A percentile compares a stretch with the other conserved stretches of the same genome.
phyloP scores from a whole-genome alignment of 2,113 vertebrate species.

The Trematocara macrostoma region DNA sequence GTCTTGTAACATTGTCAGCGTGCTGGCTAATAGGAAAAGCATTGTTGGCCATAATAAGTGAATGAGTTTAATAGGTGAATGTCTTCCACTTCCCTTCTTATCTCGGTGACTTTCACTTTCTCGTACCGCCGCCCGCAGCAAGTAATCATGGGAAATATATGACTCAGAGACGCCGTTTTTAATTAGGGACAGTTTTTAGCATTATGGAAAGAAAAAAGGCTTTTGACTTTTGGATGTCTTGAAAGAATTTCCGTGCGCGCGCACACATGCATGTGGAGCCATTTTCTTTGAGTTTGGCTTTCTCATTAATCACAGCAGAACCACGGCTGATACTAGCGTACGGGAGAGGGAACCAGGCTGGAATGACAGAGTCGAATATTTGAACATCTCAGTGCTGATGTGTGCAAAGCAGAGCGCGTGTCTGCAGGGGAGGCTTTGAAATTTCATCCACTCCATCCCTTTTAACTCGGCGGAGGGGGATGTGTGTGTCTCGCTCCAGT shows the following conservation, averaged over 20 bases:
- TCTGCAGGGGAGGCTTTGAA: constrained; percentile 75
- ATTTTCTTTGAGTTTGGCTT: constrained; percentile 12
- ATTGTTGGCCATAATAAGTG: constrained; percentile 48
- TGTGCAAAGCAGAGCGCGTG: constrained; percentile 61
- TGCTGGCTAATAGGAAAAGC: constrained; percentile 31
- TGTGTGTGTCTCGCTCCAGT: constrained; percentile 57
- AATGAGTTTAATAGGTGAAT: constrained; percentile 40
- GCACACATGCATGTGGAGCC: background rate
- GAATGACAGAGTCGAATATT: constrained; percentile 48
- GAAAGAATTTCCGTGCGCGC: background rate
- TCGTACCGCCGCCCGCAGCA: constrained; percentile 40
- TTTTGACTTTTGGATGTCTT: background rate
- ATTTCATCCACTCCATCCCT: constrained; percentile 68
- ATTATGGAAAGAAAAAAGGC: background rate
- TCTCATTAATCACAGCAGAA: constrained; percentile 55
- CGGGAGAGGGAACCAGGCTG: constrained; percentile 22
- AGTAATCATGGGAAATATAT: constrained; percentile 48
- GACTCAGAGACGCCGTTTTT: constrained; percentile 35
- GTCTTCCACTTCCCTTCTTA: constrained; percentile 25
- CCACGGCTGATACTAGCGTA: constrained; percentile 28
- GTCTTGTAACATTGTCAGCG: constrained; percentile 17
- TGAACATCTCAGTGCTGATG: constrained; percentile 66
- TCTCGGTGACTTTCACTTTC: constrained; percentile 35
- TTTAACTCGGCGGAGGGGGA: constrained; percentile 64
- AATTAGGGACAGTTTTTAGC: constrained; percentile 45